Evolutionary conservation across 2,888 invertebrate species (phyloP).

Genomic region (Chymomyza procnemis): DNA sequence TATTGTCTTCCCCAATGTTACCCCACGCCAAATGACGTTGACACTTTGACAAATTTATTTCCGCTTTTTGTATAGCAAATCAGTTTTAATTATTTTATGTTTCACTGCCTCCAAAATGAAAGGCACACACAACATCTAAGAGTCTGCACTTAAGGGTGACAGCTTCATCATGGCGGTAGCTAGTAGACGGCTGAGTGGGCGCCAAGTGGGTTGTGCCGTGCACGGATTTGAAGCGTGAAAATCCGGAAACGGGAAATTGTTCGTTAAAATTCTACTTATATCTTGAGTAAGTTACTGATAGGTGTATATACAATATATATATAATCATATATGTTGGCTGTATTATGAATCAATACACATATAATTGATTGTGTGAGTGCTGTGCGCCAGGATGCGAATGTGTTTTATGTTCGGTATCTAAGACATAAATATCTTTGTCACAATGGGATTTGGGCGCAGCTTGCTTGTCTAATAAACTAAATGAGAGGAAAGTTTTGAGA

Average conservation of each 20-base stretch:
- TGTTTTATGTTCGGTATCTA: background rate
- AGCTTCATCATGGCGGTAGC: background rate
- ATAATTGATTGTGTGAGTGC: background rate
- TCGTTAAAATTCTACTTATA: conserved; percentile 43
- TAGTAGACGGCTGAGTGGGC: no score
- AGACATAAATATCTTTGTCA: background rate
- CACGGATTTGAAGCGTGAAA: conserved; percentile 42
- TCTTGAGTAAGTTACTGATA: conserved; percentile 2
- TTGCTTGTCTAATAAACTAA: background rate
- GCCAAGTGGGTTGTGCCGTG: background rate
- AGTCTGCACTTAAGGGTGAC: conserved; percentile 17
- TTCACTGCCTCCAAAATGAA: conserved; percentile 12
- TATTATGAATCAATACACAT: background rate
- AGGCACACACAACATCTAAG: conserved; percentile 19
- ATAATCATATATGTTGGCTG: background rate
- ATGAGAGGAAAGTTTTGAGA: background rate
- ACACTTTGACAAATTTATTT: conserved; percentile 64
- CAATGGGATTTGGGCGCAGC: background rate
- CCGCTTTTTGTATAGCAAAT: conserved; percentile 30
- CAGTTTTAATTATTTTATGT: conserved; percentile 23
- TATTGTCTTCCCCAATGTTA: conserved; percentile 25
- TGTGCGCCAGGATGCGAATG: background rate
- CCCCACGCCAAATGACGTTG: conserved; percentile 1
- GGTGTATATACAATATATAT: background rate
- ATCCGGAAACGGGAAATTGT: conserved; percentile 62